A percentile compares a stretch with the other conserved stretches of the same genome.
phyloP scores from a whole-genome alignment of 2,888 invertebrate species.

The Tromatobia lineatoria region DNA sequence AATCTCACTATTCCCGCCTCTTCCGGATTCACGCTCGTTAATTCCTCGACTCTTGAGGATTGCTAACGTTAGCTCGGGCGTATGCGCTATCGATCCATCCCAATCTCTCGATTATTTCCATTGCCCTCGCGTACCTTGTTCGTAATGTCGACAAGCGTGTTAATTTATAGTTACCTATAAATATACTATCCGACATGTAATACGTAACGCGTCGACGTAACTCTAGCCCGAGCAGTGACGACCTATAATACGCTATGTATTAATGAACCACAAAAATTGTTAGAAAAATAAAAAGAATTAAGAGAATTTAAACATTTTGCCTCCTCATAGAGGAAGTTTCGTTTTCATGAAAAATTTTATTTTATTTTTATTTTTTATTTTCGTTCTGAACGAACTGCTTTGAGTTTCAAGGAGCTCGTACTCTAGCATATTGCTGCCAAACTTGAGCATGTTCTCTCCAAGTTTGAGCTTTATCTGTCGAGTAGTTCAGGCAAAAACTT shows the following conservation, averaged over 20 bases:
- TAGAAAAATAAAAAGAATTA: too few relatives aligned
- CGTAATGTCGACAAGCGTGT: conserved; percentile 59
- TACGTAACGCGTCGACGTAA: conserved; percentile 28
- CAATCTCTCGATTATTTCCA: conserved; percentile 62
- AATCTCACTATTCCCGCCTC: conserved; percentile 65
- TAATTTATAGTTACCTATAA: conserved; percentile 49
- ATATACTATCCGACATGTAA: conserved; percentile 18
- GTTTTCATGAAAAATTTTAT: background rate
- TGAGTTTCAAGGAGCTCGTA: too few relatives aligned
- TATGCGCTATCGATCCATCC: conserved; percentile 63
- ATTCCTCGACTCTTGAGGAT: conserved; percentile 49
- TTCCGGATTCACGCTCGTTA: conserved; percentile 71
- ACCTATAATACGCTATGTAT: too few relatives aligned
- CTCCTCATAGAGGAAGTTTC: background rate
- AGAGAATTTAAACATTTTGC: too few relatives aligned
- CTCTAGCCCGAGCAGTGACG: background rate
- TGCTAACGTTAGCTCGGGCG: conserved; percentile 18
- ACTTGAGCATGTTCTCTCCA: too few relatives aligned
- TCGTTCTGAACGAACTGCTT: too few relatives aligned
- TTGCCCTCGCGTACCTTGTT: conserved; percentile 55
- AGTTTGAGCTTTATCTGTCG: too few relatives aligned
- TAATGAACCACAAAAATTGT: too few relatives aligned
- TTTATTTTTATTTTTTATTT: too few relatives aligned
- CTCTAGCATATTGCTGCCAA: too few relatives aligned
- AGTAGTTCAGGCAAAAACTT: too few relatives aligned